Percentiles rank a stretch among this genome's conserved stretches.
Evolutionary conservation across 2,797 vertebrate genomes (phyloP).

Genomic region (Chaenodraco wilsoni): DNA sequence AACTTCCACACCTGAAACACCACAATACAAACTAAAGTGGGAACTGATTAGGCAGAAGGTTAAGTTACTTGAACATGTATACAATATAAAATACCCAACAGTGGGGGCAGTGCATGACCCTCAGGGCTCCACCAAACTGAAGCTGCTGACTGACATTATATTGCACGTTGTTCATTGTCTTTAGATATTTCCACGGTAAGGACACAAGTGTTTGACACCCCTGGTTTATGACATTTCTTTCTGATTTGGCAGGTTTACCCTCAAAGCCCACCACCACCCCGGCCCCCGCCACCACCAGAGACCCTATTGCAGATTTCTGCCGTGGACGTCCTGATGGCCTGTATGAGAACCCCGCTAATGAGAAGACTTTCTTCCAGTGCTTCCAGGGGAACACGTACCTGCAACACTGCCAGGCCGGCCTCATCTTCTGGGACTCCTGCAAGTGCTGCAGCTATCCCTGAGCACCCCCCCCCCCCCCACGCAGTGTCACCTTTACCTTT

Average conservation of each 20-base stretch:
- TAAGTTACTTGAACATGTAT: no score
- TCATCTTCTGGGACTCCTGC: constrained; percentile 80
- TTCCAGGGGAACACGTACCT: constrained; percentile 80
- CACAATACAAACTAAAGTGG: no score
- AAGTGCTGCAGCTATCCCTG: constrained; percentile 85
- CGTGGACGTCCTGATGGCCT: constrained; percentile 76
- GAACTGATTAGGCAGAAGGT: no score
- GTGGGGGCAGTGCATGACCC: no score
- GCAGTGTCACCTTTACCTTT: no score
- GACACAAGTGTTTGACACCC: no score
- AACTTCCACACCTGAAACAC: no score
- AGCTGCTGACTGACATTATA: no score
- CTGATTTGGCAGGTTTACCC: constrained; percentile 72
- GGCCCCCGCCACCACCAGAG: constrained; percentile 75
- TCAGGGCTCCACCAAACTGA: no score
- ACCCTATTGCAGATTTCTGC: constrained; percentile 77
- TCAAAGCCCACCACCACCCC: constrained; percentile 81
- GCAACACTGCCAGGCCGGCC: constrained; percentile 80
- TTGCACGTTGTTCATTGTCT: no score
- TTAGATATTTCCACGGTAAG: no score
- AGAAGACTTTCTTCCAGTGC: constrained; percentile 81
- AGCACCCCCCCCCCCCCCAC: not conserved
- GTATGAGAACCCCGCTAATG: constrained; percentile 72
- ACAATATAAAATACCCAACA: no score
- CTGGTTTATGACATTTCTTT: not conserved